phyloP scores from a whole-genome alignment of 2,888 invertebrate species.

The Plutella xylostella region DNA sequence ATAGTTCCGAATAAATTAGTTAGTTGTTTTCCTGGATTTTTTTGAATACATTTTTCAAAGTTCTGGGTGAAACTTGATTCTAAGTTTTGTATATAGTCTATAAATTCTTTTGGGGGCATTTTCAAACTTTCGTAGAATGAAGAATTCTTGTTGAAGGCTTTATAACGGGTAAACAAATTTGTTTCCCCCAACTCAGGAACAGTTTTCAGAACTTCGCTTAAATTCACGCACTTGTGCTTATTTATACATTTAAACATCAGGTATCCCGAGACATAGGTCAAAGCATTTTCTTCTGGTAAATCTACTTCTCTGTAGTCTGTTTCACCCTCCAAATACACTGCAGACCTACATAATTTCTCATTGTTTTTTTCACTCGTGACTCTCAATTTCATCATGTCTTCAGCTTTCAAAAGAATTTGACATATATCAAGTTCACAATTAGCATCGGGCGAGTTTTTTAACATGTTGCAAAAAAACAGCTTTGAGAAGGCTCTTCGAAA shows the following conservation, averaged over 20 bases:
- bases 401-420: slow-evolving; percentile 11
- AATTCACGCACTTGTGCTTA: slow-evolving; percentile 10
- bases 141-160: no score
- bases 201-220: not conserved
- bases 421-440: slow-evolving; percentile 13
- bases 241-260: slow-evolving; percentile 14
- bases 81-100: no score
- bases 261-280: slow-evolving; percentile 14
- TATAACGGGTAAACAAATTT: no score
- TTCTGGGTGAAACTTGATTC: no score
- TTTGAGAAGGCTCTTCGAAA: slow-evolving; percentile 16
- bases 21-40: not conserved
- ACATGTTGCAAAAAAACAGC: slow-evolving; percentile 12
- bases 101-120: no score
- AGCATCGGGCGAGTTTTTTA: slow-evolving; percentile 10
- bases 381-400: slow-evolving; percentile 8
- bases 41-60: not conserved
- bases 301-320: slow-evolving; percentile 13
- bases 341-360: not conserved
- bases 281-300: slow-evolving; percentile 12
- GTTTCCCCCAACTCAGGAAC: no score
- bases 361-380: not conserved
- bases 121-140: no score
- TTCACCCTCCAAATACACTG: slow-evolving; percentile 9
- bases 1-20: not conserved